Evolutionary conservation across 2,113 vertebrate genomes (phyloP).

Genomic region (Perca schrenkii): DNA sequence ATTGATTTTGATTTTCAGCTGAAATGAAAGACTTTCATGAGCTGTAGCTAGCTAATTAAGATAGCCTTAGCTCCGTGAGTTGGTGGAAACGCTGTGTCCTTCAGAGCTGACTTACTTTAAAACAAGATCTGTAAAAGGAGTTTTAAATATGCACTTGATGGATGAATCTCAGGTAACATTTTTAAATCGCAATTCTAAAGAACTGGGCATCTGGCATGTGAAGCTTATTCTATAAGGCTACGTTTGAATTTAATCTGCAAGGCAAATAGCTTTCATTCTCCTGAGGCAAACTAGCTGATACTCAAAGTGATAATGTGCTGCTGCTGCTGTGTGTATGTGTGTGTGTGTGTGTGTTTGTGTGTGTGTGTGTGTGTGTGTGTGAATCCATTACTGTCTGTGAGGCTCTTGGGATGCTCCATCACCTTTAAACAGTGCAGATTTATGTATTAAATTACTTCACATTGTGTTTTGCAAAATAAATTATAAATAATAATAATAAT

Average conservation of each 20-base stretch:
- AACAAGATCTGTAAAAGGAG: too few relatives aligned
- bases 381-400: neutral
- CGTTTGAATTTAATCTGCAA: constrained; percentile 26
- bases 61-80: too few relatives aligned
- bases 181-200: neutral
- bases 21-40: neutral
- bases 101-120: too few relatives aligned
- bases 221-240: neutral
- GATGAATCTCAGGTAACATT: neutral
- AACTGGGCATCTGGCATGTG: neutral
- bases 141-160: too few relatives aligned
- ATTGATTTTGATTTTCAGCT: neutral
- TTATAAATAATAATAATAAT: too few relatives aligned
- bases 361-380: neutral
- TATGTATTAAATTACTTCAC: too few relatives aligned
- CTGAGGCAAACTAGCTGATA: constrained; percentile 5
- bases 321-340: neutral
- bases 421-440: constrained; percentile 6
- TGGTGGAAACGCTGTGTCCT: too few relatives aligned
- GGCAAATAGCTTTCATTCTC: constrained; percentile 17
- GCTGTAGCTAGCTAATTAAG: neutral
- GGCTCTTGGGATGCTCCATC: constrained; percentile 30
- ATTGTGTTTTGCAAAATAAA: too few relatives aligned
- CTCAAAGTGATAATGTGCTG: constrained; percentile 7
- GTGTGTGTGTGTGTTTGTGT: neutral